Percentiles rank a stretch among this genome's conserved stretches.
These are phyloP conservation scores for Peromyscus polionotus DNA, from an alignment of 2,113 vertebrate species.

Conservation along the genomic window DNA sequence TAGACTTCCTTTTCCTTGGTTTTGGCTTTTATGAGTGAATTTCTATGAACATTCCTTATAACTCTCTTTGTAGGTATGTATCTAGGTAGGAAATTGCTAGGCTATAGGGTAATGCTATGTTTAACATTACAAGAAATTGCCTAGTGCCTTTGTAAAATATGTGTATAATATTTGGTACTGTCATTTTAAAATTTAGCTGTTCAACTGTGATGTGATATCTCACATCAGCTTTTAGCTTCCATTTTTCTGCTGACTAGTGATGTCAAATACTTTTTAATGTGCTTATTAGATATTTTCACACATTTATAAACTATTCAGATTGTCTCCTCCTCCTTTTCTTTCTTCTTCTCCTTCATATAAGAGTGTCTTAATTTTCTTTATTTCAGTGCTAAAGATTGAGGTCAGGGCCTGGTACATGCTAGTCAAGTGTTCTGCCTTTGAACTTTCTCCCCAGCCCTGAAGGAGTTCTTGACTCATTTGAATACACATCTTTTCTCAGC, in stretches of 20 bases:
- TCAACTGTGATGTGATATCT: not conserved
- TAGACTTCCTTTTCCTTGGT: not conserved
- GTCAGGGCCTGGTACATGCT: not conserved
- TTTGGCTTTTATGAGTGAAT: not conserved
- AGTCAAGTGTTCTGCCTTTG: not conserved
- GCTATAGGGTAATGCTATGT: not conserved
- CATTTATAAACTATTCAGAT: not conserved
- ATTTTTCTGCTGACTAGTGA: not conserved
- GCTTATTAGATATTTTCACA: not conserved
- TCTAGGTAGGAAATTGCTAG: not conserved
- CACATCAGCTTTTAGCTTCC: not conserved
- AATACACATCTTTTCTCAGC: not conserved
- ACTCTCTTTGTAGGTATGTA: not conserved
- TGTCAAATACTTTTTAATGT: not conserved
- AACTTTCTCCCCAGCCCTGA: not conserved
- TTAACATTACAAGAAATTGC: not conserved
- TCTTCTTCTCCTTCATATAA: not conserved
- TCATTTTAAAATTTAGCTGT: not conserved
- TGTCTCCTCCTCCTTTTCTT: not conserved
- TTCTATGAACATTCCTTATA: not conserved
- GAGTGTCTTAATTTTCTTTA: not conserved
- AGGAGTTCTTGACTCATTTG: not conserved
- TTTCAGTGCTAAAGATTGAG: not conserved
- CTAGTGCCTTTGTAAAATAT: not conserved
- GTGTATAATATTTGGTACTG: not conserved